Conservation (phyloP, 2,888 invertebrate genomes). For the Dicroscelio sp. region DNA sequence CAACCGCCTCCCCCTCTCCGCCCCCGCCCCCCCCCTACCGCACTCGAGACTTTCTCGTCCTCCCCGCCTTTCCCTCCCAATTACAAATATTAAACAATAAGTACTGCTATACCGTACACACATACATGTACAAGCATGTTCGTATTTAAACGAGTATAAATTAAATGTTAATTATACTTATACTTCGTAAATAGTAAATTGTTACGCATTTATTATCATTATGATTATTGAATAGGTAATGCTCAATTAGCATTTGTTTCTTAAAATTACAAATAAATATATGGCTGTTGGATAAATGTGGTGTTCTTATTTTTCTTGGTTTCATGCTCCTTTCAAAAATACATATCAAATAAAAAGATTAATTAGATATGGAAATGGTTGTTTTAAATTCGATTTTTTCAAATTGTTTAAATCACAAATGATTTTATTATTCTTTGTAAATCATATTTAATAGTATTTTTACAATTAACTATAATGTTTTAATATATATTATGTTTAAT, state of each 20-base stretch:
- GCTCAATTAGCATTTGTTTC: constrained; percentile 92
- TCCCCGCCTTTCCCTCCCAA: constrained; percentile 49
- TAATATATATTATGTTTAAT: too few species aligned
- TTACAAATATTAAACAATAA: constrained; percentile 86
- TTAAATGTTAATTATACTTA: constrained; percentile 91
- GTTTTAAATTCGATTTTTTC: too few species aligned
- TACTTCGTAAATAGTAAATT: constrained; percentile 91
- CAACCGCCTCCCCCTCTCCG: too few species aligned
- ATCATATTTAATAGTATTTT: too few species aligned
- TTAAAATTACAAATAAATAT: constrained; percentile 91
- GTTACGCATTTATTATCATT: constrained; percentile 91
- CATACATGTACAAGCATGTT: constrained; percentile 88
- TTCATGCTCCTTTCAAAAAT: neutral
- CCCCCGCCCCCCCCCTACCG: neutral
- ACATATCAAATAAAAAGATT: too few species aligned
- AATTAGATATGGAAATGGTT: too few species aligned
- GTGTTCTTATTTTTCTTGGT: constrained; percentile 23
- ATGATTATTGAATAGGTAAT: constrained; percentile 91
- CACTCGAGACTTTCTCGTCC: too few species aligned
- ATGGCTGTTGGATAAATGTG: constrained; percentile 91
- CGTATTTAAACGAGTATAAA: constrained; percentile 91
- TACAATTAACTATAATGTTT: too few species aligned
- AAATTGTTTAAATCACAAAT: too few species aligned
- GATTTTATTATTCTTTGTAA: too few species aligned
- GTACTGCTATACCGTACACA: constrained; percentile 89